Evolutionary conservation across 2,888 invertebrate genomes (phyloP).

Genomic region (Theristus sp.): DNA sequence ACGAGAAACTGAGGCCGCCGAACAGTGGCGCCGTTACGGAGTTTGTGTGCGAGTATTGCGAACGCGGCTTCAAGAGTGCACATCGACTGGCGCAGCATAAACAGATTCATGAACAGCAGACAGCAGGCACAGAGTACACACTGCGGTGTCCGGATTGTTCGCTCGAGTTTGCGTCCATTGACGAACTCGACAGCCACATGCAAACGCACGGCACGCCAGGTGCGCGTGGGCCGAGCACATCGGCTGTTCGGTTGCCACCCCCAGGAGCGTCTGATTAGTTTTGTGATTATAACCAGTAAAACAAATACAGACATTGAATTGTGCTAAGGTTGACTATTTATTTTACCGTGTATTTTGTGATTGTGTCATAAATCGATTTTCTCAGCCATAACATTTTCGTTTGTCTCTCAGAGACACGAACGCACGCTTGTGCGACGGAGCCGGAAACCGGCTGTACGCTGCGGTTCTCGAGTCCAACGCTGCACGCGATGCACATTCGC

Average conservation of each 20-base stretch:
- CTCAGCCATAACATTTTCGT: too few species aligned
- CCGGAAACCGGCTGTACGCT: too few species aligned
- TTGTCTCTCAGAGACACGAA: too few species aligned
- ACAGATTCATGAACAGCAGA: not conserved
- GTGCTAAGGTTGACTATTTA: not conserved
- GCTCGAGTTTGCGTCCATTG: not conserved
- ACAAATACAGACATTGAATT: not conserved
- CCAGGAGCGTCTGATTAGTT: not conserved
- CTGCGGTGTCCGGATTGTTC: not conserved
- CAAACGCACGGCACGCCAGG: too few species aligned
- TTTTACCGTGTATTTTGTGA: too few species aligned
- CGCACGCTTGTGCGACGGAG: too few species aligned
- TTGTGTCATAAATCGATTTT: too few species aligned
- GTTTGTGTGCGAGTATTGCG: not conserved
- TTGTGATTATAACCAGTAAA: not conserved
- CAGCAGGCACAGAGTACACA: not conserved
- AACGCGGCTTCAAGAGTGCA: not conserved
- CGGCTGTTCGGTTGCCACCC: not conserved
- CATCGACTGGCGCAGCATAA: not conserved
- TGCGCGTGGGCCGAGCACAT: not conserved
- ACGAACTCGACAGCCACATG: too few species aligned
- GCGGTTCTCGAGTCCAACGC: too few species aligned
- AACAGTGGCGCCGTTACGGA: not conserved
- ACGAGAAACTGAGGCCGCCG: not conserved
- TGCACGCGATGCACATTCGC: too few species aligned